Base-by-base conservation (phyloP, 2,797 vertebrate genomes). In the Rachycentron canadum region DNA sequence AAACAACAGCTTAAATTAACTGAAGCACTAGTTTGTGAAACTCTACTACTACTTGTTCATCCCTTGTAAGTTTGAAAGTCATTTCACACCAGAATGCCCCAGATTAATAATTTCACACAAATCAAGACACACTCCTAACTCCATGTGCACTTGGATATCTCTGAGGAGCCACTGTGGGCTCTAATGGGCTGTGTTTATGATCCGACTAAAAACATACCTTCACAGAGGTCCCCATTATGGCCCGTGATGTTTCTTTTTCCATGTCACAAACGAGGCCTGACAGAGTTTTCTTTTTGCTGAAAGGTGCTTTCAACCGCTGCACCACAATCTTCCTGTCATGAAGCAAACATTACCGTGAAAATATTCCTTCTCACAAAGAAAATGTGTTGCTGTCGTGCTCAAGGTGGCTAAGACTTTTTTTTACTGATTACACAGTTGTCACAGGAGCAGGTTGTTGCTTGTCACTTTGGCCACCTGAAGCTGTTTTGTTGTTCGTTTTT, bases 311-410 rank as follows among this genome's bases (percentile, higher is more conserved):
- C 83, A 91, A 78, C 75, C 45, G 7, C 74, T 5, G 73, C 84
- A 69, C 83, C 30, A 64, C 86, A 93, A 92, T 93, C 88, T 90
- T 92, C 86, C 53, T 91, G 92, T 92, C 91, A 90, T 19, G 16
- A 79, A 69, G 67, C 59, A 56, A 81, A 80, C 67, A 78, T 85
- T 69, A 78, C 75, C 61, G 70, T 59, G 81, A 84, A 85, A 88
- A 79, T 85, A 63, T 84, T 86, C 25, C 64, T 57, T 74, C 65
- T 40, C 64, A 14, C 60, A 72, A 74, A 78, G 78, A 73, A 81
- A 89, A 84, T 76, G 69, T 73, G 69, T 68, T 53, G 70, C 68
- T 86, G 73, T 50, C 40, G 2, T 50, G 55, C 62, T 88, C 80
- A 88, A 82, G 87, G 88, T 85, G 76, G 58, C 43, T 23, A 17